A percentile compares a stretch with the other conserved stretches of the same genome.
Evolutionary conservation across 2,113 vertebrate genomes (phyloP).

Genomic region (Vidua macroura): DNA sequence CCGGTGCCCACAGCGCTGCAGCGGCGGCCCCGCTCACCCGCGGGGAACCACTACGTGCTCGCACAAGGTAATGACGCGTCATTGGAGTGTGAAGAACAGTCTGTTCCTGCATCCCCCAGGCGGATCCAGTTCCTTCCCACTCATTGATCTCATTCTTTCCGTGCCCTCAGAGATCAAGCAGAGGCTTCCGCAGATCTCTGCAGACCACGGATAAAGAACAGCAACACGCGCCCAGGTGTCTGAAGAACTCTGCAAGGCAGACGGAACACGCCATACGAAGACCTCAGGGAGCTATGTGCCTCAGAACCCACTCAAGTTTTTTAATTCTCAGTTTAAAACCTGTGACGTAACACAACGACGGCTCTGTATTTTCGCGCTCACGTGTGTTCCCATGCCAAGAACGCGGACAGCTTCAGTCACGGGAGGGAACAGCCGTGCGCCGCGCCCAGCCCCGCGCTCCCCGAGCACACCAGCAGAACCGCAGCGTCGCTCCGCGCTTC

Average conservation of each 20-base stretch:
- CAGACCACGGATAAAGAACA: fast-evolving
- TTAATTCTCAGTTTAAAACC: too few species aligned
- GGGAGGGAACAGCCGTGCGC: neutral
- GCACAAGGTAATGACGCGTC: neutral
- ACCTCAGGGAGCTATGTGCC: neutral
- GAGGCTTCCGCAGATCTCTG: neutral
- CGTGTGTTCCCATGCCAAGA: too few species aligned
- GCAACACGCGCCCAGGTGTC: neutral
- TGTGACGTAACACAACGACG: fast-evolving
- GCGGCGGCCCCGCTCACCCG: fast-evolving
- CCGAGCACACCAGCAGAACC: neutral
- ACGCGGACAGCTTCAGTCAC: fast-evolving
- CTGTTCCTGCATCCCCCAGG: neutral
- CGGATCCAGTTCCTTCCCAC: neutral
- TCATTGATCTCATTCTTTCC: neutral
- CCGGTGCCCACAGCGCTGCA: fast-evolving
- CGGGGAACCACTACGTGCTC: fast-evolving
- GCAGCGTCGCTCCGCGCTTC: fast-evolving
- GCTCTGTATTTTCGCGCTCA: neutral
- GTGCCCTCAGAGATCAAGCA: neutral
- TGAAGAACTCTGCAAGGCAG: neutral
- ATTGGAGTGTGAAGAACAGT: neutral
- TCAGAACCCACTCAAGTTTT: fast-evolving
- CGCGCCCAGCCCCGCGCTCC: neutral
- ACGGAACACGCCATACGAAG: fast-evolving